Conservation (phyloP, 2,797 vertebrate genomes). For the Falco novaeseelandiae region DNA sequence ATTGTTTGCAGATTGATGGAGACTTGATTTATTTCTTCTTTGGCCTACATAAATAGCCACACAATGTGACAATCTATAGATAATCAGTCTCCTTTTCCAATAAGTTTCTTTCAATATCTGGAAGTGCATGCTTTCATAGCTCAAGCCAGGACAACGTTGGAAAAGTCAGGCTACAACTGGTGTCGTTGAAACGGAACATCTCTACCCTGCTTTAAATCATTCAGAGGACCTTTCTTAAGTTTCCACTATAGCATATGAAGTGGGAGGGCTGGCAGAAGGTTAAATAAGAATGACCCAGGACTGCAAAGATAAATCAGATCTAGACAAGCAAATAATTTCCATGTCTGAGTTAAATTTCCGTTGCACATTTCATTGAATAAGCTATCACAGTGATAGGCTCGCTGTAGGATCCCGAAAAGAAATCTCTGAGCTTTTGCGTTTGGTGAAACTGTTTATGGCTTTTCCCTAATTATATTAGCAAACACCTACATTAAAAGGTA, state of each 20-base stretch:
- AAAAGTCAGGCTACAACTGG: neutral
- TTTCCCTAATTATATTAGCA: constrained; percentile 46
- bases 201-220: neutral
- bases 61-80: neutral
- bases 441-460: constrained; percentile 26
- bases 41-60: neutral
- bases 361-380: neutral
- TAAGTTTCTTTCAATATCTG: neutral
- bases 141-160: neutral
- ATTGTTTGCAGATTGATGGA: neutral
- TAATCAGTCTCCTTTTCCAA: neutral
- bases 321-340: constrained; percentile 15
- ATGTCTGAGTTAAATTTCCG: neutral
- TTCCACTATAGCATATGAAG: neutral
- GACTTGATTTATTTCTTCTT: neutral
- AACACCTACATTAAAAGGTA: constrained; percentile 35
- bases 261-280: neutral
- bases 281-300: neutral
- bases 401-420: neutral
- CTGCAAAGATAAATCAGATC: constrained; percentile 11
- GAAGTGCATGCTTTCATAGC: neutral
- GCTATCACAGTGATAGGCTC: neutral
- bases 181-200: neutral
- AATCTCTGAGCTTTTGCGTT: constrained; percentile 12
- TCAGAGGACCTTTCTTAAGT: neutral